Percentiles rank a stretch among this genome's conserved stretches.
Evolutionary conservation across 2,888 invertebrate species (phyloP).

Genomic region (Drosophila tripunctata): DNA sequence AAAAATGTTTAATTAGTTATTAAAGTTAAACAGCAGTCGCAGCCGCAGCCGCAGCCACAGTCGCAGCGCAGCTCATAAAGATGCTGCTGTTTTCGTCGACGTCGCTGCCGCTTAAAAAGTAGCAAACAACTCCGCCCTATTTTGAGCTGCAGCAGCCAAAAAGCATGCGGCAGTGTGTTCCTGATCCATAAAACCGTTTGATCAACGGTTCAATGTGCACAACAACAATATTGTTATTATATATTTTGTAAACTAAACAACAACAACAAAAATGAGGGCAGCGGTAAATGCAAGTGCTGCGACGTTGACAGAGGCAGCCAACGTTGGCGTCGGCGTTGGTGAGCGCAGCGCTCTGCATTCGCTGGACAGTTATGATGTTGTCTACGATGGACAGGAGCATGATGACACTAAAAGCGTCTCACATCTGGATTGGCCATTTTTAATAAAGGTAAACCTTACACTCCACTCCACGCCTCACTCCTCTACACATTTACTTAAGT

Average conservation of each 20-base stretch:
- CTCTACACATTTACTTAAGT: too few species aligned
- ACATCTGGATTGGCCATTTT: constrained; percentile 83
- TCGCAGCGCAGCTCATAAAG: too few species aligned
- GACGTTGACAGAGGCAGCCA: not conserved
- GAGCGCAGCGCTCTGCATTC: constrained; percentile 55
- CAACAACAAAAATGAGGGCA: constrained; percentile 14
- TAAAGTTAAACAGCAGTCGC: not conserved
- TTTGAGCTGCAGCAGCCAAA: constrained; percentile 30
- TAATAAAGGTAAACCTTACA: constrained; percentile 83
- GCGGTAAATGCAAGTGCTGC: constrained; percentile 22
- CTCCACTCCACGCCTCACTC: not conserved
- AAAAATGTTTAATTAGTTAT: not conserved
- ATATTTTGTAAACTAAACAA: not conserved
- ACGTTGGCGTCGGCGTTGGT: constrained; percentile 2
- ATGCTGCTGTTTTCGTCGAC: constrained; percentile 11
- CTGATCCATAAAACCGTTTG: too few species aligned
- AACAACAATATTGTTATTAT: not conserved
- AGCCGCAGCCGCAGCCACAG: too few species aligned
- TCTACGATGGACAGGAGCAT: constrained; percentile 66
- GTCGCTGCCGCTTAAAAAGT: constrained; percentile 7
- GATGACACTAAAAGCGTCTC: constrained; percentile 68
- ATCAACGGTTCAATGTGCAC: too few species aligned
- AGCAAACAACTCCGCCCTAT: constrained; percentile 67
- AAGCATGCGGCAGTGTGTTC: constrained; percentile 3
- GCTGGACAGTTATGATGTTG: constrained; percentile 69